Percentiles rank a stretch among this genome's conserved stretches.
Conservation (phyloP, 2,888 invertebrate genomes). For the Cephus nigrinus region DNA sequence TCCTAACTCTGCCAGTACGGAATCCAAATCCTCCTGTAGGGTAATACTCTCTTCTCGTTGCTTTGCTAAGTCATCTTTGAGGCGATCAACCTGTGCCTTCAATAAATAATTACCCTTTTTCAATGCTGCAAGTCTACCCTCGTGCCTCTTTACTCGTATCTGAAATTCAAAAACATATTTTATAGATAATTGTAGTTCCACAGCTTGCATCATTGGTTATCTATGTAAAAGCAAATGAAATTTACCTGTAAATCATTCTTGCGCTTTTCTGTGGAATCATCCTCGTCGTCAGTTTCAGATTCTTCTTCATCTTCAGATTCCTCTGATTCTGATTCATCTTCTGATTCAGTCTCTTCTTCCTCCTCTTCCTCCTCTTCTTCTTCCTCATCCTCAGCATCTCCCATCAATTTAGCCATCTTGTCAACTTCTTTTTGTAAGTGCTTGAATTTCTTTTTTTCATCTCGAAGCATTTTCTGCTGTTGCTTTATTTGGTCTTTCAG, state of each 20-base stretch:
- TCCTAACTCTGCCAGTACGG: conserved; percentile 86
- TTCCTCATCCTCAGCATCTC: conserved; percentile 80
- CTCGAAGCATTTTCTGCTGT: conserved; percentile 80
- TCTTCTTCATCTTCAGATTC: conserved; percentile 67
- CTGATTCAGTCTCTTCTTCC: conserved; percentile 66
- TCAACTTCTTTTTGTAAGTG: conserved; percentile 88
- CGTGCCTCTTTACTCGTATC: conserved; percentile 77
- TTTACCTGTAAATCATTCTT: conserved; percentile 57
- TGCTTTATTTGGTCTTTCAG: conserved; percentile 85
- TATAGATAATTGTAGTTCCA: neutral
- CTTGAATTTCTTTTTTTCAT: conserved; percentile 85
- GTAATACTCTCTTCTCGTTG: conserved; percentile 83
- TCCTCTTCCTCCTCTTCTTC: conserved; percentile 77
- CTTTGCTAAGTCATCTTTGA: conserved; percentile 87
- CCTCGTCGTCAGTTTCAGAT: conserved; percentile 75
- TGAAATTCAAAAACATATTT: conserved; percentile 25
- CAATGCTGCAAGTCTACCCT: conserved; percentile 80
- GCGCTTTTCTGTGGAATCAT: conserved; percentile 68
- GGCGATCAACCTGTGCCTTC: conserved; percentile 87
- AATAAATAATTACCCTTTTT: conserved; percentile 90
- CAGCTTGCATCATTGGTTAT: neutral
- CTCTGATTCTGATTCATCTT: conserved; percentile 58
- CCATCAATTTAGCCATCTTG: conserved; percentile 91
- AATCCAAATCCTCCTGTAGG: conserved; percentile 86
- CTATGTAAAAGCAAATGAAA: neutral